Percentiles rank a stretch among this genome's conserved stretches.
Evolutionary conservation across 2,888 invertebrate genomes (phyloP).

Genomic region (Hoplodrina blanda): DNA sequence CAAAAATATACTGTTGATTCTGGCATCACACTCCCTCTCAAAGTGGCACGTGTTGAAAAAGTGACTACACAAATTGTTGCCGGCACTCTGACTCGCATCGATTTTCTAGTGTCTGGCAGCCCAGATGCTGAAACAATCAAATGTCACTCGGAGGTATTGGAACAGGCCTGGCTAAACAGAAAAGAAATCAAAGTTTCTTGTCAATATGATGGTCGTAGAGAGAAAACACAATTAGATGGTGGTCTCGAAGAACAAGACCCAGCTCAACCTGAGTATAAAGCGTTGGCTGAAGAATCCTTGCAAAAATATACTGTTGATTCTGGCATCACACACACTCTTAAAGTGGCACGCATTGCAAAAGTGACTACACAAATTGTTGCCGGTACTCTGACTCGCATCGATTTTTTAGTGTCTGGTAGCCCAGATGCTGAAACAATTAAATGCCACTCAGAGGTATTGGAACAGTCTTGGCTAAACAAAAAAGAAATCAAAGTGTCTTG

Average conservation of each 20-base stretch:
- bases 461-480: too few species aligned
- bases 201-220: neutral
- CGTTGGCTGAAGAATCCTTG: constrained; percentile 62
- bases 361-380: constrained; percentile 65
- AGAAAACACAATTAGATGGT: neutral
- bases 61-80: too few species aligned
- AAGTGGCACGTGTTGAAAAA: too few species aligned
- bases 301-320: constrained; percentile 46
- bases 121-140: neutral
- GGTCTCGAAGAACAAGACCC: constrained; percentile 8
- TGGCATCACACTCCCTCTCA: neutral
- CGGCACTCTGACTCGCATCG: too few species aligned
- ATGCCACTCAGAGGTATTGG: too few species aligned
- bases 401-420: constrained; percentile 28
- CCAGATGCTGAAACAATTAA: neutral
- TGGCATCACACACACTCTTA: constrained; percentile 30
- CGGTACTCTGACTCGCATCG: constrained; percentile 58
- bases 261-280: constrained; percentile 1
- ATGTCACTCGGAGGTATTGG: neutral
- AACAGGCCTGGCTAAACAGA: neutral
- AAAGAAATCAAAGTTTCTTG: constrained; percentile 46
- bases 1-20: neutral
- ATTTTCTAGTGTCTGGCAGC: too few species aligned
- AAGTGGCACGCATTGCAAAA: constrained; percentile 44
- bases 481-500: constrained; percentile 16